These are phyloP conservation scores for Fissipunctia ypsillon DNA, from an alignment of 2,888 invertebrate genomes.

Conservation along the genomic window DNA sequence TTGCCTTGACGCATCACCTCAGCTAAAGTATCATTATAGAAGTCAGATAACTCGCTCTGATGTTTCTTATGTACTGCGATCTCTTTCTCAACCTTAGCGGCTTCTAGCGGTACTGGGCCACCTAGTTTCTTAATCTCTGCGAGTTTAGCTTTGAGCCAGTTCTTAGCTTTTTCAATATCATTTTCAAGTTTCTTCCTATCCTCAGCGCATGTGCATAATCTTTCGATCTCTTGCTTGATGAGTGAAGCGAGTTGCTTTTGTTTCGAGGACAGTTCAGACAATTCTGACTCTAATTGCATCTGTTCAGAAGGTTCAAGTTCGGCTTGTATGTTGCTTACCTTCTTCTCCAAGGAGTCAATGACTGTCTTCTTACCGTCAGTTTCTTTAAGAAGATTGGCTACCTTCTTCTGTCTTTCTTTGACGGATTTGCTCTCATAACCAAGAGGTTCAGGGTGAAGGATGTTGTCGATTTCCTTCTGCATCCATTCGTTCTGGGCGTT, in stretches of 20 bases:
- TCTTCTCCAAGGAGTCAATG: conserved; percentile 95
- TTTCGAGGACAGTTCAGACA: conserved; percentile 93
- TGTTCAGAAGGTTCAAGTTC: conserved; percentile 96
- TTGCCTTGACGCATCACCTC: conserved; percentile 94
- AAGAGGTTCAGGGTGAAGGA: conserved; percentile 92
- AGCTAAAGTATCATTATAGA: conserved; percentile 93
- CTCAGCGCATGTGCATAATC: conserved; percentile 92
- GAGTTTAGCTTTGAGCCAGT: conserved; percentile 95
- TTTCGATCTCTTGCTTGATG: conserved; percentile 93
- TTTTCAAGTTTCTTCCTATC: conserved; percentile 94
- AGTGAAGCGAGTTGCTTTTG: conserved; percentile 94
- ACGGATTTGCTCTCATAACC: conserved; percentile 95
- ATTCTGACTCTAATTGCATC: conserved; percentile 93
- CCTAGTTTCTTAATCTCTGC: conserved; percentile 94
- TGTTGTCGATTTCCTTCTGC: conserved; percentile 92
- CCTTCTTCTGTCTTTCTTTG: conserved; percentile 93
- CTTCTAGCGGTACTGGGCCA: conserved; percentile 94
- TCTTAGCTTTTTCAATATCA: conserved; percentile 94
- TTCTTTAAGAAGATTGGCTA: conserved; percentile 95
- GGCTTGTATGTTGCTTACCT: conserved; percentile 95
- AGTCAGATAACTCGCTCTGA: conserved; percentile 94
- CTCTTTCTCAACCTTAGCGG: conserved; percentile 95
- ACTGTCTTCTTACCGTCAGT: conserved; percentile 95
- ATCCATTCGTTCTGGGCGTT: conserved; percentile 95
- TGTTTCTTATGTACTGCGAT: conserved; percentile 94